Evolutionary conservation across 2,888 invertebrate genomes (phyloP), one percentile per base, ranked within the genome.

Genomic region (Acanthoscelides obtectus): DNA sequence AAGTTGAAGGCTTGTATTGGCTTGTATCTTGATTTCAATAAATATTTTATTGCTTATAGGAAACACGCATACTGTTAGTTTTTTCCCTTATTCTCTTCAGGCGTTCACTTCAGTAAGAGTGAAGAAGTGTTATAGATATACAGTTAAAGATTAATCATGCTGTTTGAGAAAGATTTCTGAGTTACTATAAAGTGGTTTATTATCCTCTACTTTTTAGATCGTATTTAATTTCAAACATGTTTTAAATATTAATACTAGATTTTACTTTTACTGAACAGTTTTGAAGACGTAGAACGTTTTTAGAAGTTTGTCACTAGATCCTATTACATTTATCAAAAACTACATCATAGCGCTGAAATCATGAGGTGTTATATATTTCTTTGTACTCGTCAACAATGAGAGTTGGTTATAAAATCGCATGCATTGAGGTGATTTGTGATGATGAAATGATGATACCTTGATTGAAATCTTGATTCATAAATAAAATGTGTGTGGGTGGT

Each of bases 181-280:
- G 72, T 74, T 73, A 74, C 74, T 74, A 74, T 74, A 73, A 74
- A 74, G 74, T 74, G 69, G 65, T 67, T 70, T 25, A 64, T 67
- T 71, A 69, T 64, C 66, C 72, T 64, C 72, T 70, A 72, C 12
- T 45, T 1, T 45, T 45, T 45, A 45, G 17, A 1, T 45, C 17
- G 45, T 45, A 45, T 45, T 45, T 45, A 3, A 45, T 12, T 6
- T 45, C 17, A 45, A 45, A 45, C 17, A 5, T 25, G 6, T 12
- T 12, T 45, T 45, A 1, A 45, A 45, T 45, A 45, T 45, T 45
- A 45, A 12, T 45, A 45, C 45, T 45, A 45, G 45, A 45, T 12
- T 6, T 45, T 12, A 45, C 45, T 45, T 12, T 3, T 45, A 45
- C 17, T 45, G 45, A 45, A 45, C 45, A 17, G 17, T 45, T 45